Conservation (phyloP, 2,113 vertebrate species). For the Callorhinus ursinus region DNA sequence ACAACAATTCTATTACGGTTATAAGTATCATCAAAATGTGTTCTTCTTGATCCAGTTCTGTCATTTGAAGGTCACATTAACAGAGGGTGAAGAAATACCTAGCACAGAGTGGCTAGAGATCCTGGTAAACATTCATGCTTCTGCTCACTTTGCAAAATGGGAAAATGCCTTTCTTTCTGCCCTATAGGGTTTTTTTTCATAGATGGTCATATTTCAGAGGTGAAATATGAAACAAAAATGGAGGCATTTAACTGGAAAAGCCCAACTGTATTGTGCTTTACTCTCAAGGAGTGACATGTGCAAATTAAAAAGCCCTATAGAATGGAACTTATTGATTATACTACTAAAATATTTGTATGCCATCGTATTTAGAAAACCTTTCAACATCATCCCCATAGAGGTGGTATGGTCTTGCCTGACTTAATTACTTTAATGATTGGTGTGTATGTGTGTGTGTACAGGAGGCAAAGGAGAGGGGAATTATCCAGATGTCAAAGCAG, state of each 20-base stretch:
- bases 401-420: neutral
- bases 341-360: conserved; percentile 59
- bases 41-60: conserved; percentile 74
- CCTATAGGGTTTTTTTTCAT: conserved; percentile 48
- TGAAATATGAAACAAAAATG: conserved; percentile 60
- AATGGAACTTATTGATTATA: conserved; percentile 15
- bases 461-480: neutral
- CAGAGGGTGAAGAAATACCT: conserved; percentile 31
- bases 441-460: neutral
- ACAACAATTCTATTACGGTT: conserved; percentile 63
- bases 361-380: conserved; percentile 52
- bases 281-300: conserved; percentile 36
- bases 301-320: conserved; percentile 51
- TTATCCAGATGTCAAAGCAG: neutral
- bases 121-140: conserved; percentile 6
- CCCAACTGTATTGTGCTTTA: neutral
- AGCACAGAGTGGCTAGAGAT: neutral
- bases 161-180: conserved; percentile 68
- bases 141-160: conserved; percentile 61
- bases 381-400: neutral
- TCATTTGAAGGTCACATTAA: conserved; percentile 68
- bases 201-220: conserved; percentile 56
- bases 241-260: conserved; percentile 47
- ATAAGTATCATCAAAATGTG: conserved; percentile 58
- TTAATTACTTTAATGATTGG: conserved; percentile 50